Evolutionary conservation across 1,140 invertebrate species (phyloP), one percentile per base, ranked within the genome.

Genomic region (Neodiprion pinetum): DNA sequence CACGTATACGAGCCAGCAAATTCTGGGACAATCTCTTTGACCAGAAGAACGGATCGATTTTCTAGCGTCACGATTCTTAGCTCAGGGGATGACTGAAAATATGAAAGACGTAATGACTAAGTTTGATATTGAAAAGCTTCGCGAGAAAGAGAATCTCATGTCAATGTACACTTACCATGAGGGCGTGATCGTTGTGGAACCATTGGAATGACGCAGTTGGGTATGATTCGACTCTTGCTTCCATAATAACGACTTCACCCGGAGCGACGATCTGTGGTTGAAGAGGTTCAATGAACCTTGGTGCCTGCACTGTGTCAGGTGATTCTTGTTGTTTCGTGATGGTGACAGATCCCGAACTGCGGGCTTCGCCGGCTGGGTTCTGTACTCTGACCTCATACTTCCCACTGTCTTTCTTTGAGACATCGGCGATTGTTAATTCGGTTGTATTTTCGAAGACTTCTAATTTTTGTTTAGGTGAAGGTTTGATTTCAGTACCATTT

Each of bases 151-250:
- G 28, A 3, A 40, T 40, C 2, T 40, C 28, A 0, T 40, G 28
- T 40, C 28, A 48, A 53, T 72, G 67, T 70, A 67, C 70, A 77
- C 71, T 73, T 85, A 90, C 90, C 83, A 88, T 86, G 21, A 92
- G 81, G 23, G 89, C 87, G 67, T 82, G 84, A 71, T 86, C 88
- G 75, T 95, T 92, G 72, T 94, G 90, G 84, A 93, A 96, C 96
- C 96, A 97, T 82, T 95, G 94, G 90, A 97, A 97, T 23, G 94
- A 95, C 28, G 94, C 94, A 67, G 90, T 90, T 12, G 96, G 96
- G 80, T 90, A 91, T 1, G 96, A 95, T 76, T 92, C 90, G 1
- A 97, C 95, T 74, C 90, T 86, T 12, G 92, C 92, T 89, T 97
- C 95, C 80, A 97, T 88, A 69, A 96, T 92, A 3, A 94, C 92